A percentile compares a stretch with the other conserved stretches of the same genome.
Conservation (phyloP, 2,888 invertebrate genomes). For the Mythimna impura region DNA sequence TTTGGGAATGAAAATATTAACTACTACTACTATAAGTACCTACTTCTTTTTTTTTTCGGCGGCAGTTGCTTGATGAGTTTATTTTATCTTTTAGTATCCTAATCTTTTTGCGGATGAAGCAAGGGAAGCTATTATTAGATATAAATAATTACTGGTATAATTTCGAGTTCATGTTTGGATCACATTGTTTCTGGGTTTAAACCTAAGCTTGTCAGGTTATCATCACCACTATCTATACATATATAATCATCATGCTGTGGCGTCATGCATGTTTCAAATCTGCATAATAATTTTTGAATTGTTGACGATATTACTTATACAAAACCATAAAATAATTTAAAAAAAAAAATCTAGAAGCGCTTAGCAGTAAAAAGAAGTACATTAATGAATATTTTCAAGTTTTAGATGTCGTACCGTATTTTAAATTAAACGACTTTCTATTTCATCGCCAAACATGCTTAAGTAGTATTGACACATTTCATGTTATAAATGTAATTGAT, state of each 20-base stretch:
- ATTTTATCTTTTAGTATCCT: conserved; percentile 16
- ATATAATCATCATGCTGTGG: too few species aligned
- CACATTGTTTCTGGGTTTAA: too few species aligned
- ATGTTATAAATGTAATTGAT: not conserved
- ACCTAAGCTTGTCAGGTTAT: too few species aligned
- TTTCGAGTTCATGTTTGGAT: not conserved
- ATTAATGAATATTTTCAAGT: not conserved
- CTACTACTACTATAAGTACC: too few species aligned
- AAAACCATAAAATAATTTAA: not conserved
- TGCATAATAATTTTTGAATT: not conserved
- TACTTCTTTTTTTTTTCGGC: too few species aligned
- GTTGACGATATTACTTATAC: too few species aligned
- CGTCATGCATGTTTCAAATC: not conserved
- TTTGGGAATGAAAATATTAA: not conserved
- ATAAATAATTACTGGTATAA: conserved; percentile 66
- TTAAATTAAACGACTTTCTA: not conserved
- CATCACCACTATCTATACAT: too few species aligned
- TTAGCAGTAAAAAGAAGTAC: not conserved
- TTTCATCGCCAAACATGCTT: not conserved
- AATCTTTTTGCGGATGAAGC: conserved; percentile 39
- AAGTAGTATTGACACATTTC: not conserved
- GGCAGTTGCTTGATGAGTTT: not conserved
- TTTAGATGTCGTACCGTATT: not conserved
- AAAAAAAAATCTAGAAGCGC: not conserved
- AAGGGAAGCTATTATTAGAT: conserved; percentile 65